phyloP scores from a whole-genome alignment of 2,888 invertebrate genomes.

The Piscicola geometra region DNA sequence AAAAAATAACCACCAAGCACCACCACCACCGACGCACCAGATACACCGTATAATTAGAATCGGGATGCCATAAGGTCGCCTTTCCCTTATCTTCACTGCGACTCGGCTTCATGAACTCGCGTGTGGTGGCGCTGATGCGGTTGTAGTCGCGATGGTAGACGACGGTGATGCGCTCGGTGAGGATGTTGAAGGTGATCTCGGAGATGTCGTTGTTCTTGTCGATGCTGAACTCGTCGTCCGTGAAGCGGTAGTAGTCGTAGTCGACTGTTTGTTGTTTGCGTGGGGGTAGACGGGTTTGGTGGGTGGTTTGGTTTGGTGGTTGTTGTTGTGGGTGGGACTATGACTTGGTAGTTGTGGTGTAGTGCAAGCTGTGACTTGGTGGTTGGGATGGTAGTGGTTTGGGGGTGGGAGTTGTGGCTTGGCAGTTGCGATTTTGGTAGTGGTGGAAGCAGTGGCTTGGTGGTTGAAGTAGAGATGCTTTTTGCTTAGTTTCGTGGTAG shows the following conservation, averaged over 20 bases:
- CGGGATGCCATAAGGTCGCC: constrained; percentile 49
- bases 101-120: constrained; percentile 53
- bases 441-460: no score
- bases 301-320: no score
- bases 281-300: no score
- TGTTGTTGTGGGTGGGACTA: neutral
- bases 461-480: no score
- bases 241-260: constrained; percentile 53
- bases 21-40: constrained; percentile 10
- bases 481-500: no score
- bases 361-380: neutral
- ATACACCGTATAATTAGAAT: constrained; percentile 53
- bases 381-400: no score
- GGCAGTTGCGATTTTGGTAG: no score
- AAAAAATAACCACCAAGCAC: neutral
- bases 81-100: constrained; percentile 55
- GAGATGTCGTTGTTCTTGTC: constrained; percentile 52
- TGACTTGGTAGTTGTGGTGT: neutral
- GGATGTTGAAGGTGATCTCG: constrained; percentile 51
- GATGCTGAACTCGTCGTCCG: constrained; percentile 49
- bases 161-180: constrained; percentile 53
- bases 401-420: no score
- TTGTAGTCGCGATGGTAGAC: constrained; percentile 54
- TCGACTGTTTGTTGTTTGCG: neutral
- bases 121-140: constrained; percentile 53